These are phyloP conservation scores for Amazona vittata DNA, from an alignment of 2,113 vertebrate species.

Conservation along the genomic window DNA sequence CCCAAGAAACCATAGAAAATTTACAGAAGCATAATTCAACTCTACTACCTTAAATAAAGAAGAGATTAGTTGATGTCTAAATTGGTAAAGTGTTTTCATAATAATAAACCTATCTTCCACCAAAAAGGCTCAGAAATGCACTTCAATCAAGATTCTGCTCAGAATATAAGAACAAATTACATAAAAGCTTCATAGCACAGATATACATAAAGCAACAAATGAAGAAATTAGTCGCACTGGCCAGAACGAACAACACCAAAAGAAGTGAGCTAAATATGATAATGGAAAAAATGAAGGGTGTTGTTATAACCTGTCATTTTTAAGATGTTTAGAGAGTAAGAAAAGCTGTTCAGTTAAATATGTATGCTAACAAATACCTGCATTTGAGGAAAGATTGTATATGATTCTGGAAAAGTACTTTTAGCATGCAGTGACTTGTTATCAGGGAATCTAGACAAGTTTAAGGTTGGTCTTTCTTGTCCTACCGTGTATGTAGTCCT, in stretches of 20 bases:
- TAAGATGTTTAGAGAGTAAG: not conserved
- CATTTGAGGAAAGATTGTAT: not conserved
- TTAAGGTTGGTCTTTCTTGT: not conserved
- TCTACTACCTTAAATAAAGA: slow-evolving; percentile 12
- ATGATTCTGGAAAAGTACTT: not conserved
- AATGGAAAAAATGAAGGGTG: not conserved
- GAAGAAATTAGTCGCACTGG: not conserved
- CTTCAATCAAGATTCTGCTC: not conserved
- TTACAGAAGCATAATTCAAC: slow-evolving; percentile 15
- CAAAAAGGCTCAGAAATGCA: not conserved
- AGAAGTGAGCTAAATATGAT: not conserved
- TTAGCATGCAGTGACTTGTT: not conserved
- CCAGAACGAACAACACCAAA: not conserved
- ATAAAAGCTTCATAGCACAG: not conserved
- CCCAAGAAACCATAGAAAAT: not conserved
- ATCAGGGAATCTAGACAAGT: not conserved
- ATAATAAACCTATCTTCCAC: not conserved
- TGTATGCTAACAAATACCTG: not conserved
- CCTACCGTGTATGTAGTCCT: not conserved
- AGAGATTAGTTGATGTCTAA: slow-evolving; percentile 1
- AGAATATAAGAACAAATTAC: not conserved
- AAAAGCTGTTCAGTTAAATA: not conserved
- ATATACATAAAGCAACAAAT: not conserved
- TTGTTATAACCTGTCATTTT: not conserved
- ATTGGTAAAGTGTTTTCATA: not conserved